Conservation (phyloP, 2,888 invertebrate genomes). For the Cinara cedri region DNA sequence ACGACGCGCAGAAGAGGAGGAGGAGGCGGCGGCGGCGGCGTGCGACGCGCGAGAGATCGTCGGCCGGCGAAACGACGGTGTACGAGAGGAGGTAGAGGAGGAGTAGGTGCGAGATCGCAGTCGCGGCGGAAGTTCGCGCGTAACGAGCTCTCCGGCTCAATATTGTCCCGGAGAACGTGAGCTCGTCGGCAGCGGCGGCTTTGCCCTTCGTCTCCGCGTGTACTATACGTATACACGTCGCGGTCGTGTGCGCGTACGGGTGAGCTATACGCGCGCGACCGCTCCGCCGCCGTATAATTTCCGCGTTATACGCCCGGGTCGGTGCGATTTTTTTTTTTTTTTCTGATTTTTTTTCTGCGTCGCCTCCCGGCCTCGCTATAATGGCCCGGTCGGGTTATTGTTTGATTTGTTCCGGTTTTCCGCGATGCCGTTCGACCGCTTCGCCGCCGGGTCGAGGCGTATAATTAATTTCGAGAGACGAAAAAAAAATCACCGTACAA, state of each 20-base stretch:
- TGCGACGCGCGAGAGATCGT: no score
- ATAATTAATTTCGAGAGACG: no score
- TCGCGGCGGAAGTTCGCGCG: background rate
- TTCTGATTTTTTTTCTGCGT: conserved; percentile 13
- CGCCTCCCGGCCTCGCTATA: no score
- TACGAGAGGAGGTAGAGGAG: background rate
- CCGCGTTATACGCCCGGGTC: background rate
- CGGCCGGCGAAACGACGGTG: no score
- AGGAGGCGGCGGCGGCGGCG: no score
- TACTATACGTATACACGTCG: background rate
- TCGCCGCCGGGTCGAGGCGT: no score
- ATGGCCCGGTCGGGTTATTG: no score
- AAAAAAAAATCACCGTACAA: no score
- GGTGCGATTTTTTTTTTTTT: background rate
- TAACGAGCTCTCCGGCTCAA: conserved; percentile 49
- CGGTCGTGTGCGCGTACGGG: no score
- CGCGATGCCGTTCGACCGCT: background rate
- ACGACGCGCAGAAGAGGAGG: no score
- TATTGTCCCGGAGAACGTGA: conserved; percentile 39
- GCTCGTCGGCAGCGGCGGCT: conserved; percentile 5
- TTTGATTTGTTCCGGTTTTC: conserved; percentile 28
- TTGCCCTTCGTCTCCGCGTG: background rate
- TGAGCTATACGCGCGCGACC: no score
- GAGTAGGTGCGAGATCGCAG: conserved; percentile 22
- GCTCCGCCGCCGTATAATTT: background rate